Percentiles rank a stretch among this genome's conserved stretches.
Evolutionary conservation across 1,140 invertebrate species (phyloP).

Genomic region (Venturia canescens): DNA sequence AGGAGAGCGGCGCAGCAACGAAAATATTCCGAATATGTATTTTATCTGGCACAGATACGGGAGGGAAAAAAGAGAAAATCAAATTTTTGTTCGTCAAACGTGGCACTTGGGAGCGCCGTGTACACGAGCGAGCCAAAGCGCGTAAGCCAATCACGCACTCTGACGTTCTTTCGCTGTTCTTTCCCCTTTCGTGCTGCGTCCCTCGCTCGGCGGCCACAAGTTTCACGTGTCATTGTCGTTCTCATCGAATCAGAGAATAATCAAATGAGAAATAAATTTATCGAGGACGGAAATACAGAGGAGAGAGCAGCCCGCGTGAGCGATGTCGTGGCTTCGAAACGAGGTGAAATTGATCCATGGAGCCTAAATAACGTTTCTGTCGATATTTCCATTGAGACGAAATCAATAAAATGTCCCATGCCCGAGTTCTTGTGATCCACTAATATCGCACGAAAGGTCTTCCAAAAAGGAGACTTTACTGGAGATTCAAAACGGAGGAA

Average conservation of each 20-base stretch:
- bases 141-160: slow-evolving; percentile 30
- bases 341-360: not conserved
- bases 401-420: slow-evolving; percentile 24
- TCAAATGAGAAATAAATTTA: not conserved
- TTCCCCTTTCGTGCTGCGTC: not conserved
- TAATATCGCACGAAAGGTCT: slow-evolving; percentile 6
- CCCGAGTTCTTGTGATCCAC: slow-evolving; percentile 5
- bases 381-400: slow-evolving; percentile 42
- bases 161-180: not conserved
- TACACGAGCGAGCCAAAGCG: slow-evolving; percentile 25
- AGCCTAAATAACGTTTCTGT: slow-evolving; percentile 45
- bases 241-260: not conserved
- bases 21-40: slow-evolving; percentile 34
- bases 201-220: slow-evolving; percentile 8
- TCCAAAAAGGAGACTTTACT: not conserved
- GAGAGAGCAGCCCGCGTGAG: not conserved
- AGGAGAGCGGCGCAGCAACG: not conserved
- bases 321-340: not conserved
- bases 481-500: slow-evolving; percentile 25
- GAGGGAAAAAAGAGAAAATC: slow-evolving; percentile 4
- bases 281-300: slow-evolving; percentile 15
- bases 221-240: slow-evolving; percentile 37
- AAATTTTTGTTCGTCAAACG: slow-evolving; percentile 29
- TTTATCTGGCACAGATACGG: not conserved
- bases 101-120: slow-evolving; percentile 19